Base-by-base conservation (phyloP, 1,140 invertebrate species). In the Brachionus plicatilis region DNA sequence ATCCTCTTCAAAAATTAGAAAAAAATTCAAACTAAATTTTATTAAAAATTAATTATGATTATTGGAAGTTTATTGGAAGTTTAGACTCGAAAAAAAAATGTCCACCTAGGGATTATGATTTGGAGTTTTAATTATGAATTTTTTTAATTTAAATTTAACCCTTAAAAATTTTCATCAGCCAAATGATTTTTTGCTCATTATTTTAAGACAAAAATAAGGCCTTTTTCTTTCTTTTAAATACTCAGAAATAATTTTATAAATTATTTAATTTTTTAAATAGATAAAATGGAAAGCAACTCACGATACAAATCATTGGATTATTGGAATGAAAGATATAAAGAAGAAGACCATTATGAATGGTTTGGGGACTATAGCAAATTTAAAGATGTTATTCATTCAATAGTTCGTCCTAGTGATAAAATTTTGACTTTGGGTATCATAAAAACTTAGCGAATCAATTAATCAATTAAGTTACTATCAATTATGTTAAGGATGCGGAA, bases 401-500 rank as follows among this genome's bases (percentile, higher is more conserved):
- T 50, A 33, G 8, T 83, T 24, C 17, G 12, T 20, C 82, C 24
- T 24, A 41, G 41, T 53, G 33, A 70, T 68, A 27, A 9, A 47
- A 68, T 83, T 45, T 37, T 83, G n/a, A 50, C 45, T 83, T 41
- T 83, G n/a, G 82, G 82, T 83, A 65, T 47, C 45, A 80, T 11
- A 33, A 53, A 24, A 20, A 17, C 9, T 37, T 7, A 20, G 37
- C 3, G 9, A 37, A 65, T 37, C 56, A 82, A 12, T 41, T 82
- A 24, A 24, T 24, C 20, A 4, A 5, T 33, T 5, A 33, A 11
- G 37, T 37, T 33, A 47, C 65, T 82, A 41, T 24, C 9, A 65
- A 47, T 27, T 6, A 33, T 80, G 29, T 17, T 33, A 50, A 91
- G 91, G 91, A 7, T 91, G 91, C 87, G 91, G 91, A 20, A 91